These are phyloP conservation scores for Aurelia aurita complex sp. Pacific DNA, from an alignment of 30 jellyfish, hydroid and myxozoan genomes.

Conservation along the genomic window DNA sequence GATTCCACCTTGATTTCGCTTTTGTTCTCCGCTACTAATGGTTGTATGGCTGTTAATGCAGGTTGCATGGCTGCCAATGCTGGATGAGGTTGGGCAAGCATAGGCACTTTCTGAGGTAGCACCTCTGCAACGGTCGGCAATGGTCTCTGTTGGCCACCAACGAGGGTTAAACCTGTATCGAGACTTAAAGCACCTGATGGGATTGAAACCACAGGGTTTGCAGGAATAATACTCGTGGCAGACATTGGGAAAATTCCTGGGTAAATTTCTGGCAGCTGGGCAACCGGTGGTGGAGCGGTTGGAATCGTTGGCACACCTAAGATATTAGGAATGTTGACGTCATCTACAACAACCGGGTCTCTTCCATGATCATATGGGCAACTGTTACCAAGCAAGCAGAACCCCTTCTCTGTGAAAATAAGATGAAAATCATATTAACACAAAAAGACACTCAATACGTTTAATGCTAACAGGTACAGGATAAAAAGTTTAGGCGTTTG, in stretches of 20 bases:
- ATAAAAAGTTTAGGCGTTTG: too few species aligned
- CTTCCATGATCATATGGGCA: slow-evolving; percentile 96
- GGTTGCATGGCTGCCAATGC: slow-evolving; percentile 41
- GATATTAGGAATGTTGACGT: slow-evolving; percentile 76
- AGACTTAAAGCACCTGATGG: slow-evolving; percentile 61
- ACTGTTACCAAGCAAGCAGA: slow-evolving; percentile 93
- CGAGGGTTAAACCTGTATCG: slow-evolving; percentile 84
- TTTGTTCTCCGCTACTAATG: slow-evolving; percentile 23
- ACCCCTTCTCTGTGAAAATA: slow-evolving; percentile 77
- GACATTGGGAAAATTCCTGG: slow-evolving; percentile 63
- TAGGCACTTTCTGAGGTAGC: slow-evolving; percentile 62
- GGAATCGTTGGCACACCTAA: slow-evolving; percentile 68
- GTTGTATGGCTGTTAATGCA: slow-evolving; percentile 56
- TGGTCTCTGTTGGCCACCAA: slow-evolving; percentile 93
- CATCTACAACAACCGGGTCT: slow-evolving; percentile 95
- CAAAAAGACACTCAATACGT: too few species aligned
- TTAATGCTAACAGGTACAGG: too few species aligned
- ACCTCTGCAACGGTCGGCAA: slow-evolving; percentile 85
- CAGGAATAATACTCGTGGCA: slow-evolving; percentile 34
- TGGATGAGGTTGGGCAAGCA: slow-evolving; percentile 54
- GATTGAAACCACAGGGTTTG: slow-evolving; percentile 71
- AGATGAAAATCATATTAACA: too few species aligned
- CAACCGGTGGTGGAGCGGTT: slow-evolving; percentile 53
- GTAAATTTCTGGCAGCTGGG: slow-evolving; percentile 48
- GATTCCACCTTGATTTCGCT: slow-evolving; percentile 3